Conservation (phyloP, 2,113 vertebrate species). For the Pholis gunnellus region DNA sequence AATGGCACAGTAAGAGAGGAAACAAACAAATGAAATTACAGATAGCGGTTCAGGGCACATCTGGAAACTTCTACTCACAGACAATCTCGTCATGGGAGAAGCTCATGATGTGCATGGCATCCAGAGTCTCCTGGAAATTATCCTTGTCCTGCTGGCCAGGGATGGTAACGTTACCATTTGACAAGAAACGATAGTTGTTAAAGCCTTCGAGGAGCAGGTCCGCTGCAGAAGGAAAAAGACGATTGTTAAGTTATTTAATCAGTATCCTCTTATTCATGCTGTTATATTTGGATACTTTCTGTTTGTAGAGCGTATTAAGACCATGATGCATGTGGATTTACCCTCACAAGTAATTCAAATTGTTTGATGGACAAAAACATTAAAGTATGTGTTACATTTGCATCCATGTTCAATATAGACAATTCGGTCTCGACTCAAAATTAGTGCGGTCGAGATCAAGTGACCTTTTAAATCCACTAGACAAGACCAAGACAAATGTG, state of each 20-base stretch:
- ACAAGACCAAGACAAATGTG: neutral
- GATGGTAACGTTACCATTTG: constrained; percentile 96
- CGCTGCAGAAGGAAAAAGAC: constrained; percentile 77
- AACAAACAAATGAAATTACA: neutral
- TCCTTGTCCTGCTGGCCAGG: constrained; percentile 99
- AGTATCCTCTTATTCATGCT: neutral
- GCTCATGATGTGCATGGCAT: constrained; percentile 99
- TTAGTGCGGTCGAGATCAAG: neutral
- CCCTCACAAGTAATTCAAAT: neutral
- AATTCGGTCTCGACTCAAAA: neutral
- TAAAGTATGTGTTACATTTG: neutral
- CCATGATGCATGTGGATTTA: neutral
- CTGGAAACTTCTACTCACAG: constrained; percentile 84
- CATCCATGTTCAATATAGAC: neutral
- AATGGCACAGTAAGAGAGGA: neutral
- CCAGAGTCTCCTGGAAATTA: constrained; percentile 99
- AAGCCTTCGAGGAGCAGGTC: constrained; percentile 95
- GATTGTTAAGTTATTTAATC: neutral
- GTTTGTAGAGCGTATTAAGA: neutral
- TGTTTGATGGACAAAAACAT: neutral
- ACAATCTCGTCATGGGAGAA: constrained; percentile 96
- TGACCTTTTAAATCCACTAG: neutral
- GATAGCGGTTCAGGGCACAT: constrained; percentile 11
- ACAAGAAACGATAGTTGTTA: constrained; percentile 95
- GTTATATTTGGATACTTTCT: neutral